Evolutionary conservation across 2,113 vertebrate species (phyloP), one percentile per base, ranked within the genome.

Genomic region (Lepidothrix coronata): DNA sequence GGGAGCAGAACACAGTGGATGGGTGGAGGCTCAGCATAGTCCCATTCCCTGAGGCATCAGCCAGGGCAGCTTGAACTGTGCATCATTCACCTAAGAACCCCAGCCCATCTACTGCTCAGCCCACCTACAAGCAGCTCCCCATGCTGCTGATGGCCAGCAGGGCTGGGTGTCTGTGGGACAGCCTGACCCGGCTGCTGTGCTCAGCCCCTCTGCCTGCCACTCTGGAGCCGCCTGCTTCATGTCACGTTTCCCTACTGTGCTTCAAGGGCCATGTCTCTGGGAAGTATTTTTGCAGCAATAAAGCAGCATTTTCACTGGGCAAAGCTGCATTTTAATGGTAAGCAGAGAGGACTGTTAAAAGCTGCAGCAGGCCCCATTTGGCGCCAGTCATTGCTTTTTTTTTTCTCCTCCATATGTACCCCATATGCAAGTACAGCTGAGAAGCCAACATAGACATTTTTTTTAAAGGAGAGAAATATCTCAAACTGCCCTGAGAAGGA

Each of bases 361-460:
- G 80, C 88, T 95, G 85, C 85, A 95, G 85, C 92, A 92, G 88
- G 80, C 85, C 90, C 39, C 0, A 0, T 81, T 96, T 94, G 96
- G 96, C 90, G 14, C 95, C 93, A 96, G 85, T 37, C 52, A 23
- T 43, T 86, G 74, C 39, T 66, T 92, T 91, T 91, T 81, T 90
- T 91, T 33, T 66, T 4, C 68, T 72, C 43, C 48, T 88, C 93
- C 96, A 96, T 96, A 96, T 96, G 93, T 65, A 95, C 52, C 85
- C 94, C 96, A 96, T 81, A 92, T 96, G 96, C 83, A 96, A 94
- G 57, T 58, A 78, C 72, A 90, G 88, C 85, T 91, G 95, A 95
- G 79, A 91, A 93, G 76, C 88, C 84, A 90, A 96, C 85, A 93
- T 2, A 59, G 82, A 94, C 65, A 14, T 31, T 48, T 81, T 85